Percentiles rank a stretch among this genome's conserved stretches.
Evolutionary conservation across 2,888 invertebrate genomes (phyloP).

Genomic region (Smittia sp.): DNA sequence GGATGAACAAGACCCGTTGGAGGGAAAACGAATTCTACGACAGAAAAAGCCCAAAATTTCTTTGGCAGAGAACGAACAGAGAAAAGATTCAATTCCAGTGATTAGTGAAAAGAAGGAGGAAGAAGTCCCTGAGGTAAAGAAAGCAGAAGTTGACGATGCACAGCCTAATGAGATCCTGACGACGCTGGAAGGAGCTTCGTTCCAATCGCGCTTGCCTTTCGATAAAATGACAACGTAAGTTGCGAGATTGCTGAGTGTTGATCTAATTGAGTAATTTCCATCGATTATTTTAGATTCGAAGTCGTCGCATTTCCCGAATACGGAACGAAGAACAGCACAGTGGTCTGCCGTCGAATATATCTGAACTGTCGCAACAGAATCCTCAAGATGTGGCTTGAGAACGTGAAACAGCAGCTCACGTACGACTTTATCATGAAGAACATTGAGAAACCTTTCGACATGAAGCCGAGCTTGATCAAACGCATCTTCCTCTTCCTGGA

Average conservation of each 20-base stretch:
- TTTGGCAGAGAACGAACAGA: constrained; percentile 20
- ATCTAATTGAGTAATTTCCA: constrained; percentile 40
- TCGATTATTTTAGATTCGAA: constrained; percentile 28
- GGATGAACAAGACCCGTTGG: constrained; percentile 35
- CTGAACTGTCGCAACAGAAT: constrained; percentile 87
- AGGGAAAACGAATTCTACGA: constrained; percentile 28
- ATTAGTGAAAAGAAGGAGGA: constrained; percentile 30
- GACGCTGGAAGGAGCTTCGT: constrained; percentile 21
- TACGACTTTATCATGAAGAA: constrained; percentile 76
- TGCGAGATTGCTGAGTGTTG: not conserved
- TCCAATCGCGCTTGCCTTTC: constrained; percentile 20
- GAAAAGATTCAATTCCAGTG: not conserved
- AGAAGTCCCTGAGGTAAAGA: constrained; percentile 6
- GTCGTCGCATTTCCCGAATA: constrained; percentile 37
- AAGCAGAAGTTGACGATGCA: constrained; percentile 6
- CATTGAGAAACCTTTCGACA: constrained; percentile 65
- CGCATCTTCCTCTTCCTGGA: constrained; percentile 89
- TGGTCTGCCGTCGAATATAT: constrained; percentile 79
- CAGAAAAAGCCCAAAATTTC: constrained; percentile 33
- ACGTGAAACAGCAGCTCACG: constrained; percentile 88
- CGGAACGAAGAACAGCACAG: constrained; percentile 13
- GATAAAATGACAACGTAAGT: constrained; percentile 30
- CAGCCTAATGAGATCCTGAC: constrained; percentile 6
- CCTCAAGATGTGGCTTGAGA: constrained; percentile 92
- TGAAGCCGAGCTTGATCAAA: constrained; percentile 78